Base-by-base conservation (phyloP, 2,113 vertebrate species). In the Corythornis cristatus region DNA sequence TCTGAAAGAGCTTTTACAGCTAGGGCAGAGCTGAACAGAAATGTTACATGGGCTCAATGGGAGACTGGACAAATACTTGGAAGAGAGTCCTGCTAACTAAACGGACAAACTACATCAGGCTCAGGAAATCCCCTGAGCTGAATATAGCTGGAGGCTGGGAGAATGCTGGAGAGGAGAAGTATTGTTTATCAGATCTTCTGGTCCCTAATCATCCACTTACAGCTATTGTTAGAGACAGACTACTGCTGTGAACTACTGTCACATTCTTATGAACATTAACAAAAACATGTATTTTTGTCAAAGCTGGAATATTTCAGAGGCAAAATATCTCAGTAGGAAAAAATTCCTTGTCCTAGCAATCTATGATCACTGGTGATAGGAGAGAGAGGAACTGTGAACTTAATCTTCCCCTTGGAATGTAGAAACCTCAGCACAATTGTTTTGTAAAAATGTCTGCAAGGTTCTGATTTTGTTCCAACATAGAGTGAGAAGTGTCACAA, bases 81-180 rank as follows among this genome's bases (percentile, higher is more conserved):
- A 96, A 83, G 68, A 95, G 60, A 89, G 37, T 64, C 31, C 79
- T 75, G 77, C 85, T 91, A 94, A 89, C 64, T 83, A 58, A 83
- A 78, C 57, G 90, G 86, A 91, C 93, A 91, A 94, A 93, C 72
- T 86, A 33, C 85, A 94, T 67, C 85, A 94, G 82, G 64, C 83
- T 91, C 79, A 94, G 92, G 92, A 96, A 96, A 96, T 93, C 83
- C 96, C 93, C 92, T 90, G 85, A 94, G 93, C 83, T 90, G 88
- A 96, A 95, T 93, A 95, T 88, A 96, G 92, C 90, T 83, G 73
- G 76, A 88, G 85, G 95, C 88, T 88, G 83, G 40, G 71, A 81
- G 51, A 89, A 61, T 42, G 62, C 64, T 89, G 71, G 82, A 67
- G 72, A 88, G 66, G 74, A 89, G 66, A 72, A 89, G 79, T 74